These are phyloP conservation scores for Wasmannia auropunctata DNA, from an alignment of 1,140 invertebrate genomes.

Conservation along the genomic window DNA sequence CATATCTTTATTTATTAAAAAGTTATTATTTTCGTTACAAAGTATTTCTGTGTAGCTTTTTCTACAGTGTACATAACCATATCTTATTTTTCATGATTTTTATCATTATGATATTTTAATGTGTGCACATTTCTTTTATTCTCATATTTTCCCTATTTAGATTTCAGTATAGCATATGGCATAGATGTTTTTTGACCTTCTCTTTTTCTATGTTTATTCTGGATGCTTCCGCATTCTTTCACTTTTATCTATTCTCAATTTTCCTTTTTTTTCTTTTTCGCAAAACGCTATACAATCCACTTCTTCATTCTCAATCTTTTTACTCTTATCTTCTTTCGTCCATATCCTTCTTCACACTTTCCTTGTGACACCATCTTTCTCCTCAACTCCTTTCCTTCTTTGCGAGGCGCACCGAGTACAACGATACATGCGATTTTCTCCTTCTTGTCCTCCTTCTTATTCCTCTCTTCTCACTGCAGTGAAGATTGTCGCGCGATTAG, in stretches of 20 bases:
- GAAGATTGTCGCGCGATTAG: constrained; percentile 86
- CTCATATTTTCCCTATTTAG: neutral
- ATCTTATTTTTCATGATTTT: constrained; percentile 3
- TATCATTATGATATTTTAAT: constrained; percentile 2
- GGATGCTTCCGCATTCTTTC: neutral
- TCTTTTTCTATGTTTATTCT: constrained; percentile 7
- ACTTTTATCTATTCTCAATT: neutral
- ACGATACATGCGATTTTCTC: constrained; percentile 46
- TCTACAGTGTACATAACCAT: neutral
- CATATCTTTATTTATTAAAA: neutral
- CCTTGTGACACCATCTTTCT: constrained; percentile 47
- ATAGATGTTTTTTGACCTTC: too few relatives aligned
- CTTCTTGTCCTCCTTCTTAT: constrained; percentile 56
- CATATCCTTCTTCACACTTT: constrained; percentile 31
- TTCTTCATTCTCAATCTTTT: constrained; percentile 19
- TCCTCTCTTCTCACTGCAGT: constrained; percentile 66
- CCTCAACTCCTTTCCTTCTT: constrained; percentile 28
- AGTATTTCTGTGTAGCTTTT: neutral
- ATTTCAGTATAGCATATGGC: neutral
- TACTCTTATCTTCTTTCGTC: constrained; percentile 45
- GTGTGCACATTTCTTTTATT: neutral
- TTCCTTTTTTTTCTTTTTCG: neutral
- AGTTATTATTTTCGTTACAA: neutral
- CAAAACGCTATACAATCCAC: neutral
- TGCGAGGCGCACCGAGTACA: constrained; percentile 9